Evolutionary conservation across 2,113 vertebrate genomes (phyloP), one percentile per base, ranked within the genome.

Genomic region (Chinchilla lanigera): DNA sequence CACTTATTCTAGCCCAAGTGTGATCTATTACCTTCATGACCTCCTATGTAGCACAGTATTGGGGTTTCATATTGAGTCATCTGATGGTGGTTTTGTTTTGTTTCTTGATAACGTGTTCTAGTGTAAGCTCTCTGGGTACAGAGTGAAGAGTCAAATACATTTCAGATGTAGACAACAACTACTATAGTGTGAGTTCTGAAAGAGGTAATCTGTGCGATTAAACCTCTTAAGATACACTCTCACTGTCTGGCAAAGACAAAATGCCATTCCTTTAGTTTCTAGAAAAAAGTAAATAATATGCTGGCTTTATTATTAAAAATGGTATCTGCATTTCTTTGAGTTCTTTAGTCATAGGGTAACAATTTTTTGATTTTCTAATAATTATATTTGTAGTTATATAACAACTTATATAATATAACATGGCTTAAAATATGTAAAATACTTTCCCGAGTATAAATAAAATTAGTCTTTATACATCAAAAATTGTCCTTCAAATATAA

Each of bases 401-500:
- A 86, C 38, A 92, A 77, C 10, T 88, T 92, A 1, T 19, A 50
- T 47, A 89, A 50, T 14, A 85, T 94, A 86, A 93, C 54, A 47
- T 71, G 63, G 52, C 33, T 91, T n/a, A 97, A 93, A 95, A 94
- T 91, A 58, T 33, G 2, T 91, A 89, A 94, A 82, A 56, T 75
- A 47, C 20, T 77, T 91, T 85, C 81, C 67, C 9, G 85, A 73
- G 30, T 44, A 11, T 65, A 96, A 90, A 77, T 93, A 95, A 93
- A 97, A 85, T 85, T 88, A 85, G 2, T 44, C 54, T 89, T 92
- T 38, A 52, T 93, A 73, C 80, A 82, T 78, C 2, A 95, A 93
- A 88, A 85, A 10, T 92, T 95, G 20, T 91, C 35, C 17, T 94
- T 82, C 88, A 65, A 65, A n/a, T 93, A 50, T 67, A 89, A 89